These are phyloP conservation scores for Bellardia pandia DNA, from an alignment of 2,888 invertebrate genomes.

Conservation along the genomic window DNA sequence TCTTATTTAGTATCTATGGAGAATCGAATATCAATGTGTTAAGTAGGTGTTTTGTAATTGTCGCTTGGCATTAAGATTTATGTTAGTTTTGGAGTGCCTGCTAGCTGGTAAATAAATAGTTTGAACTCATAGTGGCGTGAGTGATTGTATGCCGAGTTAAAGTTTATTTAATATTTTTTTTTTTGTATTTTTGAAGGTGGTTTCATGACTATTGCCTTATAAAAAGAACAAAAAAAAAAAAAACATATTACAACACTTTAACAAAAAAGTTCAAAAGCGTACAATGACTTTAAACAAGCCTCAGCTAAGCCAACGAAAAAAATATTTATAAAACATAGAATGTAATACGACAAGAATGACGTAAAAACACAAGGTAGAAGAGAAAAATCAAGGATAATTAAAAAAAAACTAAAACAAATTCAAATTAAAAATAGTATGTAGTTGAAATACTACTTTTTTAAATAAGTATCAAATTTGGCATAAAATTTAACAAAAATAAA, in stretches of 20 bases:
- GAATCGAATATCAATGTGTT: constrained; percentile 30
- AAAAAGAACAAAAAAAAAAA: constrained; percentile 51
- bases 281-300: constrained; percentile 67
- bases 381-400: constrained; percentile 40
- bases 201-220: constrained; percentile 56
- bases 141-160: constrained; percentile 47
- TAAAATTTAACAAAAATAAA: too few relatives aligned
- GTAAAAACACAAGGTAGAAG: constrained; percentile 24
- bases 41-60: constrained; percentile 56
- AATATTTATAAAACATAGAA: neutral
- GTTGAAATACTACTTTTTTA: neutral
- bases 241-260: constrained; percentile 34
- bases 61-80: constrained; percentile 66
- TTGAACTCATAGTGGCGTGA: constrained; percentile 29
- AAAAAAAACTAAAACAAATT: neutral
- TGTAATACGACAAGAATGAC: constrained; percentile 34
- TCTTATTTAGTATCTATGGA: constrained; percentile 30
- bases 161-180: constrained; percentile 2
- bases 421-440: constrained; percentile 12
- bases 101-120: neutral
- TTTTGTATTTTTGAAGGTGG: constrained; percentile 61
- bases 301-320: constrained; percentile 25
- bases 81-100: constrained; percentile 55
- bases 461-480: neutral
- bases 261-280: constrained; percentile 74